Conservation (phyloP, 2,888 invertebrate species). For the Caenorhabditis auriculariae region DNA sequence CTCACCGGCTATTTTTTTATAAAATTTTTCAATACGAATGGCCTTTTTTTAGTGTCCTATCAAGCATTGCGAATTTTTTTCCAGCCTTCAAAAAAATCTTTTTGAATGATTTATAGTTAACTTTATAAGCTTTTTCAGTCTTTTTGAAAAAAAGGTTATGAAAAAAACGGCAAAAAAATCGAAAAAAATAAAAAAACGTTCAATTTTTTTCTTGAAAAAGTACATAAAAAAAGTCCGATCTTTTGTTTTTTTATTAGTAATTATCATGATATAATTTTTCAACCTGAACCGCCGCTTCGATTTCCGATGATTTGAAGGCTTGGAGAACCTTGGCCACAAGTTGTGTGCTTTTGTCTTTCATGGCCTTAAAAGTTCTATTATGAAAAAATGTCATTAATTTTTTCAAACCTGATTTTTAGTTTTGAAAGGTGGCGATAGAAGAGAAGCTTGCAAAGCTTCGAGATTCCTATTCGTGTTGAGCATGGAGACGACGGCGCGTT, state of each 20-base stretch:
- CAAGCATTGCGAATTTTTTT: no score
- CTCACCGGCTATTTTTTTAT: no score
- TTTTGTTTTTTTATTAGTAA: no score
- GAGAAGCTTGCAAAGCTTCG: constrained; percentile 54
- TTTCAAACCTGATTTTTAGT: constrained; percentile 57
- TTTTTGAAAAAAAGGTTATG: neutral
- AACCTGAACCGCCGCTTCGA: constrained; percentile 43
- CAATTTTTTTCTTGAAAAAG: no score
- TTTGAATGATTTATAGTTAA: no score
- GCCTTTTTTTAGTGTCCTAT: no score
- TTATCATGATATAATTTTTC: no score
- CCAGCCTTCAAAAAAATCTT: no score
- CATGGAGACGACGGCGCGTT: constrained; percentile 27
- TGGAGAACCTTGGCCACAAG: constrained; percentile 51
- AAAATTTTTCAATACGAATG: no score
- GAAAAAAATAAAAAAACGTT: no score
- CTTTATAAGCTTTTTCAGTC: neutral
- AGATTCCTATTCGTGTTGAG: constrained; percentile 33
- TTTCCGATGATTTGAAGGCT: constrained; percentile 51
- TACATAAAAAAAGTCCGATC: no score
- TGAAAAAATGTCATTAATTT: neutral
- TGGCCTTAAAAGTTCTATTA: constrained; percentile 14
- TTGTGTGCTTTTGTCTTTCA: constrained; percentile 45
- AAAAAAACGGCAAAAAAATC: no score
- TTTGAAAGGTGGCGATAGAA: constrained; percentile 50